phyloP scores from a whole-genome alignment of 1,140 invertebrate species.

The Meloidogyne hapla region DNA sequence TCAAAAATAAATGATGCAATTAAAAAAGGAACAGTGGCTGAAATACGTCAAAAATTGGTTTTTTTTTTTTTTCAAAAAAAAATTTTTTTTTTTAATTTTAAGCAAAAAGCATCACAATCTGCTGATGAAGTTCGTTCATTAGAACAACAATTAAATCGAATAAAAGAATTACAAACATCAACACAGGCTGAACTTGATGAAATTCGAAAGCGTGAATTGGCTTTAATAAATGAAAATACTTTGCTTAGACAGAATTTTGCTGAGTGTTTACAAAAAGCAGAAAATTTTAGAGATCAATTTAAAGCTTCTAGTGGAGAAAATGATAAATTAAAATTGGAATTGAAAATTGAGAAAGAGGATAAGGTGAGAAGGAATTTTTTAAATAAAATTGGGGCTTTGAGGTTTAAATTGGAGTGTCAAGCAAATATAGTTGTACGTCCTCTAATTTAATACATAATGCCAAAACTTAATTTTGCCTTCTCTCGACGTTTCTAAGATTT shows the following conservation, averaged over 20 bases:
- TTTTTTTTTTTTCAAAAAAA: background rate
- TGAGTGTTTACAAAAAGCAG: conserved; percentile 43
- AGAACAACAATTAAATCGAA: conserved; percentile 37
- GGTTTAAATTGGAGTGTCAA: too few species aligned
- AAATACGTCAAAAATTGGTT: conserved; percentile 13
- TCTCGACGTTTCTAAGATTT: too few species aligned
- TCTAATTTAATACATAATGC: too few species aligned
- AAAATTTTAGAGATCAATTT: conserved; percentile 30
- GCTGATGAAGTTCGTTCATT: conserved; percentile 36
- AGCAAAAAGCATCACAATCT: conserved; percentile 27
- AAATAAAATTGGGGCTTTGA: background rate
- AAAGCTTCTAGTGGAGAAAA: background rate
- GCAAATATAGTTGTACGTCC: too few species aligned
- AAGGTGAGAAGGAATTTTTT: background rate
- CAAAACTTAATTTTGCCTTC: too few species aligned
- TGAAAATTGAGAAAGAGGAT: background rate
- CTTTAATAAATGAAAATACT: conserved; percentile 41
- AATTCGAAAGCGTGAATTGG: background rate
- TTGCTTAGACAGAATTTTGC: conserved; percentile 33
- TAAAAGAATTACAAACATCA: conserved; percentile 25
- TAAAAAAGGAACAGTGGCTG: background rate
- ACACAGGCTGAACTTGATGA: conserved; percentile 28
- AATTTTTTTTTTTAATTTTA: conserved; percentile 40
- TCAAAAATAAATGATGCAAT: background rate
- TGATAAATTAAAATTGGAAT: conserved; percentile 11